These are phyloP conservation scores for Illadopsis cleaveri DNA, from an alignment of 2,113 vertebrate species.

Conservation along the genomic window DNA sequence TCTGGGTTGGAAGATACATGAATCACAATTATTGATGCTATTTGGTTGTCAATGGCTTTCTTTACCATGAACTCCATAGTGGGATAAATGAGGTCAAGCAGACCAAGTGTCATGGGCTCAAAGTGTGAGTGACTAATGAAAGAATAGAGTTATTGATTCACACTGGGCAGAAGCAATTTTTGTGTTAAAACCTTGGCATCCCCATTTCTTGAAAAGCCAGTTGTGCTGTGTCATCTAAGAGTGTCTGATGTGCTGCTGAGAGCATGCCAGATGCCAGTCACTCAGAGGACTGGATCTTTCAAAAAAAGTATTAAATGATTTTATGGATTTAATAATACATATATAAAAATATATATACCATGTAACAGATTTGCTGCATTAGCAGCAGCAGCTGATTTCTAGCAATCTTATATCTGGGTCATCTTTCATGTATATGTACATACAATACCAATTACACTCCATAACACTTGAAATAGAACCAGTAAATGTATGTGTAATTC, in stretches of 20 bases:
- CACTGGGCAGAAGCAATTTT: constrained; percentile 34
- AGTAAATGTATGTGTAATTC: constrained; percentile 23
- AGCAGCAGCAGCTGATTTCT: background rate
- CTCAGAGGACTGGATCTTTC: constrained; percentile 19
- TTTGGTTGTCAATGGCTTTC: background rate
- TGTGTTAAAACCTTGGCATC: constrained; percentile 48
- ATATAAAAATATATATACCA: background rate
- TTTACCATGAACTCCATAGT: background rate
- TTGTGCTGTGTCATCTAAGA: constrained; percentile 22
- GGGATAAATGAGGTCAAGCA: constrained; percentile 36
- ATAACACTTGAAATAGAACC: constrained; percentile 32
- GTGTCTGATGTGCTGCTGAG: constrained; percentile 9
- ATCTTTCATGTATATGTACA: constrained; percentile 36
- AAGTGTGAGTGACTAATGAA: constrained; percentile 54
- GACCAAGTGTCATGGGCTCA: background rate
- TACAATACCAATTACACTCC: constrained; percentile 36
- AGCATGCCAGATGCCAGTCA: constrained; percentile 63
- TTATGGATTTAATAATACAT: constrained; percentile 58
- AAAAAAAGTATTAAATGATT: constrained; percentile 20
- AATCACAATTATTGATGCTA: constrained; percentile 12
- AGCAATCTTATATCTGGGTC: background rate
- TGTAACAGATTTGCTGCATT: background rate
- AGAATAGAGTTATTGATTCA: constrained; percentile 45
- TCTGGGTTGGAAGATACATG: background rate
- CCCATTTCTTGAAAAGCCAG: background rate